Conservation (phyloP, 2,888 invertebrate genomes). For the Andrena hattorfiana region DNA sequence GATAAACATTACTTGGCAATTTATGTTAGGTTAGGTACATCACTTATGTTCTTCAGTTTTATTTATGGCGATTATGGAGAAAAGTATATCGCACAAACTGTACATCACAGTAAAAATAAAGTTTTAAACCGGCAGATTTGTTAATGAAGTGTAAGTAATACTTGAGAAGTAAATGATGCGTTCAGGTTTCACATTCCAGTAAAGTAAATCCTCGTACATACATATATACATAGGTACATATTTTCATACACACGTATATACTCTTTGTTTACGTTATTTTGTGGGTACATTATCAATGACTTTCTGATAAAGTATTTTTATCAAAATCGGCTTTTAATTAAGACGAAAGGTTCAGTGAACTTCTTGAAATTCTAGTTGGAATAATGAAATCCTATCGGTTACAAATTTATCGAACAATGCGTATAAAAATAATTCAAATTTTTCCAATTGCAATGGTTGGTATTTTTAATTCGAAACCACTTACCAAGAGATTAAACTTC, state of each 20-base stretch:
- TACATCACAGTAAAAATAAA: constrained; percentile 1
- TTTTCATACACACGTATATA: no score
- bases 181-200: neutral
- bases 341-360: neutral
- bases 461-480: neutral
- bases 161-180: neutral
- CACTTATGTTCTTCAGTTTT: constrained; percentile 9
- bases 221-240: no score
- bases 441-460: neutral
- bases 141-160: constrained; percentile 30
- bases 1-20: constrained; percentile 41
- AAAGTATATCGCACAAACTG: constrained; percentile 14
- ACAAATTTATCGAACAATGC: constrained; percentile 11
- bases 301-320: constrained; percentile 8
- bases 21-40: constrained; percentile 46
- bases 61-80: constrained; percentile 25
- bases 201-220: neutral
- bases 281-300: neutral
- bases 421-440: neutral
- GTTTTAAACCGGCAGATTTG: neutral
- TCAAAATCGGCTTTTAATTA: neutral
- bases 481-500: neutral
- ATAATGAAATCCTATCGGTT: neutral
- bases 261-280: constrained; percentile 45
- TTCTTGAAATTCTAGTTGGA: neutral